Evolutionary conservation across 2,113 vertebrate species (phyloP).

Genomic region (Actenoides hombroni): DNA sequence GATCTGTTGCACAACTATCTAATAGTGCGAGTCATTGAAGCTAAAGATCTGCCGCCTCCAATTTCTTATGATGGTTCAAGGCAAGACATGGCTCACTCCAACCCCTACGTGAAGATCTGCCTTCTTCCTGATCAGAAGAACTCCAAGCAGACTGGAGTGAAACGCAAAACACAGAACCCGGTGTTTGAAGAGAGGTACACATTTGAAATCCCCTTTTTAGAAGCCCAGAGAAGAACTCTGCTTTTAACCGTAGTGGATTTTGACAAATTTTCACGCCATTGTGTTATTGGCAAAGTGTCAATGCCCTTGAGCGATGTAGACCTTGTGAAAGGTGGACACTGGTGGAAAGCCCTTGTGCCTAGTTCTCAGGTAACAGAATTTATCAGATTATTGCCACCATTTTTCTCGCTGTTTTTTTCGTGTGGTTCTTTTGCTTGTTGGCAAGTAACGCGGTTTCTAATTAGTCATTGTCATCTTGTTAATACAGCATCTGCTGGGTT

Average conservation of each 20-base stretch:
- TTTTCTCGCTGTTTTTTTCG: background rate
- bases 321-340: conserved; percentile 90
- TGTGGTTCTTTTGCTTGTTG: background rate
- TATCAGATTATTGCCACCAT: background rate
- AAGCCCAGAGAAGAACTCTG: conserved; percentile 89
- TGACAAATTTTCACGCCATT: conserved; percentile 90
- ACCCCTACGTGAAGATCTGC: conserved; percentile 90
- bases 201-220: conserved; percentile 88
- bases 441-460: background rate
- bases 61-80: conserved; percentile 79
- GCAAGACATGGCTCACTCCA: conserved; percentile 88
- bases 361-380: conserved; percentile 86
- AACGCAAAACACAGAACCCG: conserved; percentile 88
- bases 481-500: background rate
- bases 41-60: conserved; percentile 84
- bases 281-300: conserved; percentile 88
- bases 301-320: conserved; percentile 86
- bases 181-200: conserved; percentile 91
- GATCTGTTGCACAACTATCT: conserved; percentile 86
- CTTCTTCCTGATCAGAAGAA: conserved; percentile 91
- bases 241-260: conserved; percentile 88
- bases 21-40: conserved; percentile 86
- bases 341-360: conserved; percentile 91
- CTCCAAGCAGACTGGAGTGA: conserved; percentile 89
- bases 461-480: background rate